Evolutionary conservation across 2,113 vertebrate species (phyloP).

Genomic region (zebrafish (Danio rerio)): GRCz12tu NC_133192.1:37049501-37050000

Average conservation of each 20-base stretch:
- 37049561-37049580: neutral
- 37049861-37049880: conserved; percentile 57
- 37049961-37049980: conserved; percentile 1
- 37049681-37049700: too few species aligned
- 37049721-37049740: too few species aligned
- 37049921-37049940: conserved; percentile 19
- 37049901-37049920: conserved; percentile 64
- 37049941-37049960: conserved; percentile 12
- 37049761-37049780: neutral
- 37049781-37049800: neutral
- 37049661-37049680: neutral
- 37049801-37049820: neutral
- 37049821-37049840: neutral
- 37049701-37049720: too few species aligned
- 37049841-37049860: neutral
- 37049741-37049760: too few species aligned
- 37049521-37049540: conserved; percentile 13
- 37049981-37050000: neutral
- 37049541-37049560: conserved; percentile 43
- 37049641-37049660: neutral
- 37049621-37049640: neutral
- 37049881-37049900: conserved; percentile 58
- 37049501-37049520: conserved; percentile 36
- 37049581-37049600: neutral
- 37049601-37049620: neutral